A percentile compares a stretch with the other conserved stretches of the same genome.
Evolutionary conservation across 2,888 invertebrate species (phyloP).

Genomic region (Odontocolon sp.): DNA sequence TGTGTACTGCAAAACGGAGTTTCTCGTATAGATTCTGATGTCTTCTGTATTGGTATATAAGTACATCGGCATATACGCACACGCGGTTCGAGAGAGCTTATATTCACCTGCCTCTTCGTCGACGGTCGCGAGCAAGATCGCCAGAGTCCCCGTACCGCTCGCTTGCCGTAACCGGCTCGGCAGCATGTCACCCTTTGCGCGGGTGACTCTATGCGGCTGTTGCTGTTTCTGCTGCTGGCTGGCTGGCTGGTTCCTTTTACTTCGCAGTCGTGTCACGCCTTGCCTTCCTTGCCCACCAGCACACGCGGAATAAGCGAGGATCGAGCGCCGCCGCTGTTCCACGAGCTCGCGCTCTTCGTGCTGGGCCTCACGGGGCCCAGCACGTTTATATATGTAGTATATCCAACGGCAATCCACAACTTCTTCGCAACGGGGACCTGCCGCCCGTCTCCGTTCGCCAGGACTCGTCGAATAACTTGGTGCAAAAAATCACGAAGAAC

Average conservation of each 20-base stretch:
- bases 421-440: constrained; percentile 48
- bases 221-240: constrained; percentile 33
- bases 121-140: constrained; percentile 55
- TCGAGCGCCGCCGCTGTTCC: constrained; percentile 51
- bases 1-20: constrained; percentile 57
- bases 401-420: constrained; percentile 30
- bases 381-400: constrained; percentile 17
- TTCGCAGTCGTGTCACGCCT: constrained; percentile 79
- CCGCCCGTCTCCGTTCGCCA: constrained; percentile 38
- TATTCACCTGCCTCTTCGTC: constrained; percentile 78
- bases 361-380: constrained; percentile 42
- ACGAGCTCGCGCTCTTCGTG: constrained; percentile 56
- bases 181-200: constrained; percentile 80
- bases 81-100: constrained; percentile 67
- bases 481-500: constrained; percentile 19
- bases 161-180: constrained; percentile 78
- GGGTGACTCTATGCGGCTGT: constrained; percentile 77
- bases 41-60: constrained; percentile 13
- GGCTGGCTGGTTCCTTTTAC: constrained; percentile 74
- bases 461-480: constrained; percentile 54
- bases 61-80: constrained; percentile 40
- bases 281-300: constrained; percentile 71
- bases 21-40: constrained; percentile 18
- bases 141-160: constrained; percentile 62
- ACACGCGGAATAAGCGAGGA: constrained; percentile 64